These are phyloP conservation scores for Fundulus diaphanus DNA, from an alignment of 2,797 vertebrate genomes.

Conservation along the genomic window DNA sequence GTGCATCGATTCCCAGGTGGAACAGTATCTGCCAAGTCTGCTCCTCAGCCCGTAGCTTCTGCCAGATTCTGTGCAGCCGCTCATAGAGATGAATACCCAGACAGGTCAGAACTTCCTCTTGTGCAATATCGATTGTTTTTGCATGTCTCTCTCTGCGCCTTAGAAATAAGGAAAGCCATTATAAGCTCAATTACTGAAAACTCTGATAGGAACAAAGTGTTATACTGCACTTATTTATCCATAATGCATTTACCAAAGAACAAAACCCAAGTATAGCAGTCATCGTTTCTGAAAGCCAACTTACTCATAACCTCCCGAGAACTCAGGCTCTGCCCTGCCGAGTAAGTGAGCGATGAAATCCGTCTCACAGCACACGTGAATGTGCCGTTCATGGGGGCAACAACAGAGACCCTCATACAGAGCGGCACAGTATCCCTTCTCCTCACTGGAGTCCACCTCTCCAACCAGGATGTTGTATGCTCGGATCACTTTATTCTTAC, in stretches of 20 bases:
- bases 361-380: slow-evolving; percentile 96
- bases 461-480: slow-evolving; percentile 97
- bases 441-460: slow-evolving; percentile 95
- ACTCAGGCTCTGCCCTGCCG: slow-evolving; percentile 95
- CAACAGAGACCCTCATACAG: slow-evolving; percentile 96
- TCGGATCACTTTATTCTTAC: slow-evolving; percentile 95
- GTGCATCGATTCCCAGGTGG: slow-evolving; percentile 92
- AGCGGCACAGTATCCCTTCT: slow-evolving; percentile 95
- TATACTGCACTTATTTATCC: background rate
- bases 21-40: slow-evolving; percentile 99
- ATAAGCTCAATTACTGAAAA: background rate
- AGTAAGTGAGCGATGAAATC: slow-evolving; percentile 97
- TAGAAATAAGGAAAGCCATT: background rate
- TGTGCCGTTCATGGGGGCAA: slow-evolving; percentile 94
- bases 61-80: slow-evolving; percentile 96
- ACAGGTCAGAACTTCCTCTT: slow-evolving; percentile 98
- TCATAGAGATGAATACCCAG: slow-evolving; percentile 97
- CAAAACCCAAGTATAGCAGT: background rate
- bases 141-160: slow-evolving; percentile 95
- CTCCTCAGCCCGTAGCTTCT: slow-evolving; percentile 94
- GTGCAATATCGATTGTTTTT: slow-evolving; percentile 97
- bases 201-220: background rate
- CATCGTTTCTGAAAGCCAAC: slow-evolving; percentile 55
- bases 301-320: slow-evolving; percentile 97
- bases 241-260: background rate